These are phyloP conservation scores for Zeugodacus cucurbitae DNA, from an alignment of 1,140 invertebrate genomes.

Conservation along the genomic window DNA sequence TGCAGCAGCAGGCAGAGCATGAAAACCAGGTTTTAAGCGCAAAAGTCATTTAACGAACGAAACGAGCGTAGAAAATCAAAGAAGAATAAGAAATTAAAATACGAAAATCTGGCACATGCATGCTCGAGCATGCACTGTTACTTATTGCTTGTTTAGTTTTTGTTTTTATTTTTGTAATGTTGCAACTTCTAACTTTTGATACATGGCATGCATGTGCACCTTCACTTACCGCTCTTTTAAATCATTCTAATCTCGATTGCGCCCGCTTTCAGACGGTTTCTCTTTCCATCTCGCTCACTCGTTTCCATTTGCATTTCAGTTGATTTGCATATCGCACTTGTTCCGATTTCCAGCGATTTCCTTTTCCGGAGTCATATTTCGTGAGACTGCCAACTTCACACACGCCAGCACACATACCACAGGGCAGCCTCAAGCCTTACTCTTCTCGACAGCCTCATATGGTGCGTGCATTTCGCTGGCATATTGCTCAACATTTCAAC, in stretches of 20 bases:
- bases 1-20: neutral
- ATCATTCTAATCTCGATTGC: neutral
- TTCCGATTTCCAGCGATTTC: neutral
- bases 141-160: neutral
- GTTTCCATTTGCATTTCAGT: neutral
- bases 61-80: neutral
- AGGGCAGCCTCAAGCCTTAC: neutral
- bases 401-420: neutral
- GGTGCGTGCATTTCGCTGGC: neutral
- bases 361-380: conserved; percentile 27
- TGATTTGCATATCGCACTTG: conserved; percentile 22
- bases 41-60: neutral
- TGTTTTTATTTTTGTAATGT: neutral
- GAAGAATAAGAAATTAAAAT: neutral
- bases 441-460: neutral
- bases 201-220: neutral
- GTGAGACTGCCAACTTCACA: neutral
- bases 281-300: neutral
- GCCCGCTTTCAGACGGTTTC: neutral
- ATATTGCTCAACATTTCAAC: neutral
- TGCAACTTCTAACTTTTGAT: neutral
- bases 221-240: neutral
- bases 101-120: neutral
- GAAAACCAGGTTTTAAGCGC: neutral
- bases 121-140: neutral